A percentile compares a stretch with the other conserved stretches of the same genome.
These are phyloP conservation scores for Euplexia lucipara DNA, from an alignment of 2,888 invertebrate species.

Conservation along the genomic window DNA sequence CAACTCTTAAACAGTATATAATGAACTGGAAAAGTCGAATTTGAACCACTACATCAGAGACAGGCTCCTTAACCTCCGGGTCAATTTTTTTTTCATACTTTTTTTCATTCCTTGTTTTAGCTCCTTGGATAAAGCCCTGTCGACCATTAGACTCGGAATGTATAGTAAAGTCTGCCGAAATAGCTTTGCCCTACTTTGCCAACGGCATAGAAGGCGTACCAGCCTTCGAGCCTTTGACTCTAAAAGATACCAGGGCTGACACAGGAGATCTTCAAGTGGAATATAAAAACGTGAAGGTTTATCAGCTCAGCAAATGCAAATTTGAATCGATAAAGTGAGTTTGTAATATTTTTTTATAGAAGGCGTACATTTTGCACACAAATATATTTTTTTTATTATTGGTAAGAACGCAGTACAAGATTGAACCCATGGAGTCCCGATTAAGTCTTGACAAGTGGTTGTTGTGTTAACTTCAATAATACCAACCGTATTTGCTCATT, in stretches of 20 bases:
- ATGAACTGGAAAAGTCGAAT: too few species aligned
- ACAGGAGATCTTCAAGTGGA: constrained; percentile 60
- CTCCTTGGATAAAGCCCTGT: constrained; percentile 70
- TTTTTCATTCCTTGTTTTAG: constrained; percentile 48
- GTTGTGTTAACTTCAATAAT: too few species aligned
- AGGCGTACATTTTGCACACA: too few species aligned
- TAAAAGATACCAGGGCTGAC: constrained; percentile 61
- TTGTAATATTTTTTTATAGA: background rate
- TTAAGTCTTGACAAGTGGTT: too few species aligned
- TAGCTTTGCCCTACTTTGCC: constrained; percentile 55
- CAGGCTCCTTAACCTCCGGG: too few species aligned
- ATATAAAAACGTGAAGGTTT: constrained; percentile 61
- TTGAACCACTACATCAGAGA: too few species aligned
- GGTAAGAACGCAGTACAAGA: too few species aligned
- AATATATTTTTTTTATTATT: too few species aligned
- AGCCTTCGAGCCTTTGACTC: constrained; percentile 62
- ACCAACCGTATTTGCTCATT: too few species aligned
- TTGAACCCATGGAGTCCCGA: too few species aligned
- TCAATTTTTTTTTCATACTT: too few species aligned
- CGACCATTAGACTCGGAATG: constrained; percentile 63
- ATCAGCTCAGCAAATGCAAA: constrained; percentile 60
- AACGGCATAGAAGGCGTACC: constrained; percentile 64
- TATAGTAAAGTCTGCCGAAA: constrained; percentile 53
- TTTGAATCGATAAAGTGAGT: constrained; percentile 70
- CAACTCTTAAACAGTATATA: too few species aligned